Base-by-base conservation (phyloP, 2,888 invertebrate genomes). In the Eupithecia pulchellata region DNA sequence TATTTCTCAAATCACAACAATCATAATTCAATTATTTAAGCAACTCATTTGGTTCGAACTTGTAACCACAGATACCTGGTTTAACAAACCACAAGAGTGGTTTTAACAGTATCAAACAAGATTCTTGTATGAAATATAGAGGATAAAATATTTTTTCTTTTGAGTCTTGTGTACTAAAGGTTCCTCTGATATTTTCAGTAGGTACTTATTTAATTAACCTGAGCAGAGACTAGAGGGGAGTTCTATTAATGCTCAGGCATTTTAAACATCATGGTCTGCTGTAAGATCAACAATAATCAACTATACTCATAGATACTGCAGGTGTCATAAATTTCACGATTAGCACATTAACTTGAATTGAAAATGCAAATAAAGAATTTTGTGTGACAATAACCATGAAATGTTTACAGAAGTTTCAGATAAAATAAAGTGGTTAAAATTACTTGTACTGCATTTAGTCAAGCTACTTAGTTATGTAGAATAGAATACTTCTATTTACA, bases 291-390 rank as follows among this genome's bases (percentile, higher is more conserved):
- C 11, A 1, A 52, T 52, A 52, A 52, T 52, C 52, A 52, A 52
- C 11, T 52, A 25, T 25, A 25, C 25, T n/a, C n/a, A 42, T n/a
- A 42, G 39, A 5, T 39, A 17, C 8, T 34, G 1, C 17, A 32
- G 5, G n/a, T 6, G 34, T 34, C 34, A 34, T 25, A 34, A 61
- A 25, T 20, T 20, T 61, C 61, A 32, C 20, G 34, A 61, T 61
- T 61, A 61, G 4, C 61, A 61, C 61, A 14, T 61, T 34, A 2
- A 20, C 20, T 20, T 20, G 34, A 32, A 34, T 61, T 5, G 1
- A 34, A 34, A 36, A 32, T n/a, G 61, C 34, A 34, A 61, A 61
- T 61, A 17, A n/a, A 30, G 58, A 29, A 58, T 29, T 17, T 30
- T 60, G 60, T 57, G 60, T 30, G n/a, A 17, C 60, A 60, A 32